Evolutionary conservation across 2,113 vertebrate species (phyloP), one percentile per base, ranked within the genome.

Genomic region (Aegithalos caudatus): DNA sequence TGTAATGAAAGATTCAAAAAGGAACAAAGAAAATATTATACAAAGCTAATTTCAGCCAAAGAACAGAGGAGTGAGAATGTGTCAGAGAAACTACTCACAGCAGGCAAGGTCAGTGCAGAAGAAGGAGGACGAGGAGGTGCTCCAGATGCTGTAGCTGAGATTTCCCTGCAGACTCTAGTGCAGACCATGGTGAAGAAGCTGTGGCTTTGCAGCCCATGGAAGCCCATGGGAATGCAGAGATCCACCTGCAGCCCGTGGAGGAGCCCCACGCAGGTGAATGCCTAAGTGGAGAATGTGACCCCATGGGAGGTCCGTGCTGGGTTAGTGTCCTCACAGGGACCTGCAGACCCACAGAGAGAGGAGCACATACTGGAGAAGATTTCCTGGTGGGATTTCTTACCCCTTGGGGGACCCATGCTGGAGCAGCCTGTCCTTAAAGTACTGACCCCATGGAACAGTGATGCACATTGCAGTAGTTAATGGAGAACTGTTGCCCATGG

Each of bases 361-460:
- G 9, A 6, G 12, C 3, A 24, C 29, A 40, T 6, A 10, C 8
- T 74, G 50, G 15, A 56, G 29, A n/a, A 56, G 50, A 23, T 56
- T 48, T 56, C 50, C n/a, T n/a, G 29, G 23, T 24, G 28, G 22
- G 40, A 28, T 3, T 28, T 47, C 12, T 16, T 15, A 9, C 28
- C 14, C 38, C 4, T 3, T 47, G 28, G 3, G 10, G 4, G 2
- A 47, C 10, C 29, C 28, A 24, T 1, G 3, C 10, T 65, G 35
- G 15, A 40, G n/a, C n/a, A 65, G 24, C 14, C 12, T 73, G 22
- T 15, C 11, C 28, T 73, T 38, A 28, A 17, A 50, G 44, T 33
- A 28, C 3, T 50, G 35, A 40, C 31, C 29, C 19, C 5, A 3
- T 15, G 19, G 35, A 47, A 47, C 6, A 54, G 29, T 20, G 29